Evolutionary conservation across 1,140 invertebrate genomes (phyloP), one percentile per base, ranked within the genome.

Genomic region (Homalodisca vitripennis): DNA sequence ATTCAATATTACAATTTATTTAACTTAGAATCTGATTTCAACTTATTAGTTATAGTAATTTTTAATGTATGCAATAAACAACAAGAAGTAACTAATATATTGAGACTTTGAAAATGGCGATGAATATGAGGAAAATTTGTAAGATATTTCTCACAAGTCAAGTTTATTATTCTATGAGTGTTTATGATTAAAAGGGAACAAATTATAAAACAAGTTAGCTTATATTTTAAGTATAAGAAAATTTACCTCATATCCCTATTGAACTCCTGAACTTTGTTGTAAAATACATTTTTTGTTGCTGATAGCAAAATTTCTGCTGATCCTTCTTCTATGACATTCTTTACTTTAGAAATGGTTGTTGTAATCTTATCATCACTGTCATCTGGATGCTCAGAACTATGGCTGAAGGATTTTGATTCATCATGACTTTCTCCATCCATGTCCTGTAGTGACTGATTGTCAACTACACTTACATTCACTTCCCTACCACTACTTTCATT

Each of bases 241-340:
- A 48, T 76, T 68, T 84, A 90, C 84, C 90, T 97, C n/a, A 99
- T 80, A 82, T 99, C 97, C 75, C 97, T 84, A 78, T 98, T 98
- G 75, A 98, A 98, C 81, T 98, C 93, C 81, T 99, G 97, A 20
- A 98, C 96, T 1, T 94, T 95, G 83, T 98, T 99, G 77, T 98
- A 98, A 81, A 99, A 99, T 0, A 98, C 94, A 78, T 90, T 87
- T 55, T 87, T 85, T 12, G 75, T 83, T 1, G 78, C 81, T 46
- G 34, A 46, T 13, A 66, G 32, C 10, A 66, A 27, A 22, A 66
- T 66, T 66, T 66, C 63, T 3, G 63, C 63, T 47, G 32, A 66
- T 6, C 63, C 63, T 31, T 66, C 63, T 66, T 46, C 41, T 10
- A 63, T 63, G 24, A 66, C 55, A 27, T 60, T 60, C 13, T 60